Percentiles rank a stretch among this genome's conserved stretches.
phyloP scores from a whole-genome alignment of 1,140 invertebrate genomes.

The Diabrotica virgifera region DNA sequence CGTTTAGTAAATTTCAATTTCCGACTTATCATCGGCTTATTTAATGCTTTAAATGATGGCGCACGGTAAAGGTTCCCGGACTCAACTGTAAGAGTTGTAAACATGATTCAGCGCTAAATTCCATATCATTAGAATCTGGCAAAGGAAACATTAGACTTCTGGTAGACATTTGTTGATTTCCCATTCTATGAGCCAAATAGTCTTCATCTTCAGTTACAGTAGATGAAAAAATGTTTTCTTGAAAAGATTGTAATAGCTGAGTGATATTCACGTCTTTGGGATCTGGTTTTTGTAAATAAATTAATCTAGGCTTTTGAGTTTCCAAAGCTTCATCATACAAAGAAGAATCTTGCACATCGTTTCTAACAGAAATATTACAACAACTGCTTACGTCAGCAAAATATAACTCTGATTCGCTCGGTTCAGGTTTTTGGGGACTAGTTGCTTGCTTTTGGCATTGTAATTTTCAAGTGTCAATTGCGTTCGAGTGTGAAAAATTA shows the following conservation, averaged over 20 bases:
- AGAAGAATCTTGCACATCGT: slow-evolving; percentile 52
- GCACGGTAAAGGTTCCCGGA: too few relatives aligned
- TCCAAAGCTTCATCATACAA: slow-evolving; percentile 49
- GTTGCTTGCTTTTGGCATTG: slow-evolving; percentile 58
- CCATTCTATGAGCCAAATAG: slow-evolving; percentile 54
- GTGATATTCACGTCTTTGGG: slow-evolving; percentile 25
- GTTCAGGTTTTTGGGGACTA: slow-evolving; percentile 54
- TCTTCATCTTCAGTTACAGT: slow-evolving; percentile 50
- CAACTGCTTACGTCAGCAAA: slow-evolving; percentile 85
- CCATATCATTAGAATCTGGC: slow-evolving; percentile 43
- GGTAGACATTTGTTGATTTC: slow-evolving; percentile 56
- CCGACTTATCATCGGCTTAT: too few relatives aligned
- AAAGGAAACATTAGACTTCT: slow-evolving; percentile 57
- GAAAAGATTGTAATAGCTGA: slow-evolving; percentile 35
- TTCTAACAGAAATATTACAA: slow-evolving; percentile 69
- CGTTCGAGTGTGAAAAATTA: too few relatives aligned
- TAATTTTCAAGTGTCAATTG: too few relatives aligned
- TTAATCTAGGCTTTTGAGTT: slow-evolving; percentile 39
- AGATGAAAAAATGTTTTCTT: slow-evolving; percentile 32
- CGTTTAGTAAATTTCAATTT: too few relatives aligned
- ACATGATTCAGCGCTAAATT: slow-evolving; percentile 40
- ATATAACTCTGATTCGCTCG: slow-evolving; percentile 75
- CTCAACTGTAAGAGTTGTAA: slow-evolving; percentile 46
- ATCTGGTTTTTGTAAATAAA: slow-evolving; percentile 35
- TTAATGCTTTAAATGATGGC: too few relatives aligned